Conservation (phyloP, 1,140 invertebrate genomes). For the Drosophila ohnishii region DNA sequence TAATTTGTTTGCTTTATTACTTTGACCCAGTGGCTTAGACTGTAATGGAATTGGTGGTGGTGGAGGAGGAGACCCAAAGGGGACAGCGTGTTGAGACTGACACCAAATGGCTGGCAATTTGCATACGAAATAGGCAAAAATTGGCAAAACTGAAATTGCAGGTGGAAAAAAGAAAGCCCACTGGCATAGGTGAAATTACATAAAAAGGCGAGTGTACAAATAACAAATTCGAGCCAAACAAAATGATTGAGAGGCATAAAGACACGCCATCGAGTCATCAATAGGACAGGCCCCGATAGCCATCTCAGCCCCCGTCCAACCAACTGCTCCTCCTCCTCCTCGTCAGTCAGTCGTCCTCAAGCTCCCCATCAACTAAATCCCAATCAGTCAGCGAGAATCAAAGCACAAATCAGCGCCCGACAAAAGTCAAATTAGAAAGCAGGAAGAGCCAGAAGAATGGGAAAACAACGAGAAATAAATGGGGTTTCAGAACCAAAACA, state of each 20-base stretch:
- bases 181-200: slow-evolving; percentile 35
- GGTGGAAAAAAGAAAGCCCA: slow-evolving; percentile 1
- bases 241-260: slow-evolving; percentile 47
- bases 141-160: slow-evolving; percentile 56
- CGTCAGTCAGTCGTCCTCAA: background rate
- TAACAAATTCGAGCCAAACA: slow-evolving; percentile 26
- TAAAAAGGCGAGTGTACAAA: slow-evolving; percentile 37
- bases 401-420: slow-evolving; percentile 50
- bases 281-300: slow-evolving; percentile 19
- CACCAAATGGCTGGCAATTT: slow-evolving; percentile 64
- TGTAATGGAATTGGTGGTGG: background rate
- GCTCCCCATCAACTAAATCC: slow-evolving; percentile 36
- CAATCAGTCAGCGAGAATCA: slow-evolving; percentile 51
- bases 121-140: slow-evolving; percentile 59
- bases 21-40: slow-evolving; percentile 57
- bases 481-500: background rate
- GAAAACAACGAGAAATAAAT: slow-evolving; percentile 15
- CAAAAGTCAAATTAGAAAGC: slow-evolving; percentile 55
- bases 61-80: background rate
- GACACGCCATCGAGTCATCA: slow-evolving; percentile 53
- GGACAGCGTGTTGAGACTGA: slow-evolving; percentile 47
- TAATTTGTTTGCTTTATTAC: slow-evolving; percentile 57
- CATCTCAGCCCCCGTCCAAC: background rate
- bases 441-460: slow-evolving; percentile 30
- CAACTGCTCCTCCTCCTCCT: background rate